Conservation (phyloP, 2,888 invertebrate genomes). For the Halictus quadricinctus region DNA sequence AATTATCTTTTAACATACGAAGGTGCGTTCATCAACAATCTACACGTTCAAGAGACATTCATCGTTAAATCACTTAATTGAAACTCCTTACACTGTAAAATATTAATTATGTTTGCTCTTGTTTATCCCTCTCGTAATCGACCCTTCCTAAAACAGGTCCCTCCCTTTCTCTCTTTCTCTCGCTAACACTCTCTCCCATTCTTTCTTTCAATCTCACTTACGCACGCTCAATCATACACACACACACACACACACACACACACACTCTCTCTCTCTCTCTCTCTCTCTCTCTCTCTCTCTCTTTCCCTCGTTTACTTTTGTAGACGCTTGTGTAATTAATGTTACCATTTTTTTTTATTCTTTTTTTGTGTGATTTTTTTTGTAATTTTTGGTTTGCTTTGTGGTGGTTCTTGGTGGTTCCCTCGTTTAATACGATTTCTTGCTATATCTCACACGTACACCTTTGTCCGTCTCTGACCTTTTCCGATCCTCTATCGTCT, state of each 20-base stretch:
- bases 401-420: slow-evolving; percentile 63
- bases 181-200: not conserved
- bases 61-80: slow-evolving; percentile 66
- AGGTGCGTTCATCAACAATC: slow-evolving; percentile 60
- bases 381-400: slow-evolving; percentile 60
- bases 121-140: slow-evolving; percentile 37
- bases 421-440: slow-evolving; percentile 53
- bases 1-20: slow-evolving; percentile 42
- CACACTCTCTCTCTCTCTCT: not conserved
- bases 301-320: slow-evolving; percentile 51
- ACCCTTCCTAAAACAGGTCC: slow-evolving; percentile 37
- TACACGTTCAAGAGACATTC: slow-evolving; percentile 68
- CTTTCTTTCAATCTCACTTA: slow-evolving; percentile 14
- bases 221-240: not conserved
- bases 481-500: not conserved
- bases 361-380: slow-evolving; percentile 40
- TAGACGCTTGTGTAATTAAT: slow-evolving; percentile 55
- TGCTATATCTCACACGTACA: slow-evolving; percentile 12
- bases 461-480: not conserved
- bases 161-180: slow-evolving; percentile 30
- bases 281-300: not conserved
- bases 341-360: slow-evolving; percentile 44
- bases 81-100: slow-evolving; percentile 66
- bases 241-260: not conserved
- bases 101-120: slow-evolving; percentile 63